These are phyloP conservation scores for Vombatus ursinus DNA, from an alignment of 2,113 vertebrate species.

Conservation along the genomic window DNA sequence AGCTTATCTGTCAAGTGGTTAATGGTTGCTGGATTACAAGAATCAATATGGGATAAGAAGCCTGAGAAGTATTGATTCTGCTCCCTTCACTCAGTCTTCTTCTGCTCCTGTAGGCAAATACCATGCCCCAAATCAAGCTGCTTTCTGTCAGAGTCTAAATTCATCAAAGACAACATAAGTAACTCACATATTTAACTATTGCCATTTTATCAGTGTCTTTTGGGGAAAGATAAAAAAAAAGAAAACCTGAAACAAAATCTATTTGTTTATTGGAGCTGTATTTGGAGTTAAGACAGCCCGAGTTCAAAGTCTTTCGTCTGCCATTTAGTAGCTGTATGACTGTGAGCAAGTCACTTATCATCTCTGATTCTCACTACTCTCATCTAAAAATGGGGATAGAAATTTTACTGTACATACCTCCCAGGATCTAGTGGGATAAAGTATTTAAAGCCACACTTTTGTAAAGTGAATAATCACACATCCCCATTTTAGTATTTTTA, in stretches of 20 bases:
- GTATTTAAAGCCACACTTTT: constrained; percentile 41
- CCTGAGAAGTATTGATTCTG: constrained; percentile 62
- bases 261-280: background rate
- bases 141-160: constrained; percentile 50
- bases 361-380: background rate
- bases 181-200: constrained; percentile 57
- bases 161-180: constrained; percentile 62
- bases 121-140: constrained; percentile 51
- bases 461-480: constrained; percentile 1
- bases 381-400: background rate
- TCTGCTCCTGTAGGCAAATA: constrained; percentile 62
- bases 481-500: background rate
- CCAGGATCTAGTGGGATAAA: background rate
- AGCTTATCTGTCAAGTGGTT: constrained; percentile 71
- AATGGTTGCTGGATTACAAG: constrained; percentile 71
- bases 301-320: background rate
- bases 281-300: background rate
- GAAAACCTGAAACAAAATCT: background rate
- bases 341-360: background rate
- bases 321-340: background rate
- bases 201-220: constrained; percentile 43
- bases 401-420: background rate
- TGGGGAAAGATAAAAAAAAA: constrained; percentile 17
- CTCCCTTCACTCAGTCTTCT: constrained; percentile 45
- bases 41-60: constrained; percentile 71